Base-by-base conservation (phyloP, 2,888 invertebrate species). In the Drosophila paranaensis region DNA sequence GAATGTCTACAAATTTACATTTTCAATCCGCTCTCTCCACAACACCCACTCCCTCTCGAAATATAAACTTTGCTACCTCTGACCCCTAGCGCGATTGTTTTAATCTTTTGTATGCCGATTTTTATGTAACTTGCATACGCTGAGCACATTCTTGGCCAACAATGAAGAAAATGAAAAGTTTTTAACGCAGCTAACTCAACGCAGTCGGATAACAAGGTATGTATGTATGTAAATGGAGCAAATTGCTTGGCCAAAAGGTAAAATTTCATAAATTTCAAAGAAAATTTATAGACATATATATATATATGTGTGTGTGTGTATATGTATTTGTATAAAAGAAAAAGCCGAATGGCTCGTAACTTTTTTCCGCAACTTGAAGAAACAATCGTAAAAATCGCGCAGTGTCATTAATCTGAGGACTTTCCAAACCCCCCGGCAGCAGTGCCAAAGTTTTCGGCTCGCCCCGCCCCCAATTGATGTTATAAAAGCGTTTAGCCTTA, bases 221-320 rank as follows among this genome's bases (percentile, higher is more conserved):
- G 88, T 87, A 86, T 87, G 89, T 89, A 86, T 86, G 88, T 87
- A 88, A 89, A 89, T 87, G 89, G 77, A 81, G 81, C 86, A 89
- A 89, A 86, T 86, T 85, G 85, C 78, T 89, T 70, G 78, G 84
- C 76, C 87, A 84, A 86, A 87, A 86, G 86, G 89, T 86, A 75
- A 89, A 89, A 89, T 89, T 86, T 79, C 89, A 86, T 87, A 89
- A 89, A 81, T 89, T 84, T 79, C 54, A 57, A 60, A 60, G 14
- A 45, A 57, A 14, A 16, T 13, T 33, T 16, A 55, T 27, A 14
- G 20, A 25, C 2, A 14, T 20, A 51, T 37, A 13, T 16, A 35
- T 33, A 33, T 20, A 6, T 33, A 16, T 33, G 13, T 35, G 13
- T 33, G 16, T 13, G 14, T 48, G 30, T 48, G n/a, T 48, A 11